Conservation (phyloP, 2,888 invertebrate genomes). For the Parnassius apollo region DNA sequence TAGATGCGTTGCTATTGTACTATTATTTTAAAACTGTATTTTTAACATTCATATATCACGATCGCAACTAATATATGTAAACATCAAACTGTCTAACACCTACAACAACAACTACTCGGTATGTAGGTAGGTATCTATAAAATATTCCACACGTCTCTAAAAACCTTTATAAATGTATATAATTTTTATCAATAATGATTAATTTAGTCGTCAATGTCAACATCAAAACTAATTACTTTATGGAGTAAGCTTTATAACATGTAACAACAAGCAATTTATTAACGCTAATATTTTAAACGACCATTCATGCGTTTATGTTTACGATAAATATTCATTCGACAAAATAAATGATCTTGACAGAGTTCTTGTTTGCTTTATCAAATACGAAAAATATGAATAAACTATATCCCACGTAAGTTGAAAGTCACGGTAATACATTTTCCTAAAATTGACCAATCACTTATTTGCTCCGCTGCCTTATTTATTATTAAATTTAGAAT, state of each 20-base stretch:
- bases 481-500: constrained; percentile 57
- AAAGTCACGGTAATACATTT: constrained; percentile 31
- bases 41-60: constrained; percentile 32
- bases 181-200: constrained; percentile 49
- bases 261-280: constrained; percentile 40
- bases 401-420: neutral
- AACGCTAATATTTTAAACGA: constrained; percentile 26
- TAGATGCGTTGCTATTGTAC: constrained; percentile 29
- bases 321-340: constrained; percentile 6
- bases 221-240: constrained; percentile 56
- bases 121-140: constrained; percentile 45
- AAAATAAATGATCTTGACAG: neutral
- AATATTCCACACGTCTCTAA: constrained; percentile 54
- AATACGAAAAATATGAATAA: constrained; percentile 1
- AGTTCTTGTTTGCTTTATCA: too few relatives aligned
- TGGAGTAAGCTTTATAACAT: constrained; percentile 49
- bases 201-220: constrained; percentile 45
- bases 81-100: constrained; percentile 62
- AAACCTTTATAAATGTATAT: constrained; percentile 74
- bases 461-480: constrained; percentile 28
- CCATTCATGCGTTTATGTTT: constrained; percentile 4
- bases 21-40: constrained; percentile 34
- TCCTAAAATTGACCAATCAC: constrained; percentile 68
- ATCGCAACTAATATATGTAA: constrained; percentile 52
- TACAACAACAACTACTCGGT: constrained; percentile 47